A percentile compares a stretch with the other conserved stretches of the same genome.
phyloP scores from a whole-genome alignment of 2,888 invertebrate genomes.

The Chaitophorus viminalis region DNA sequence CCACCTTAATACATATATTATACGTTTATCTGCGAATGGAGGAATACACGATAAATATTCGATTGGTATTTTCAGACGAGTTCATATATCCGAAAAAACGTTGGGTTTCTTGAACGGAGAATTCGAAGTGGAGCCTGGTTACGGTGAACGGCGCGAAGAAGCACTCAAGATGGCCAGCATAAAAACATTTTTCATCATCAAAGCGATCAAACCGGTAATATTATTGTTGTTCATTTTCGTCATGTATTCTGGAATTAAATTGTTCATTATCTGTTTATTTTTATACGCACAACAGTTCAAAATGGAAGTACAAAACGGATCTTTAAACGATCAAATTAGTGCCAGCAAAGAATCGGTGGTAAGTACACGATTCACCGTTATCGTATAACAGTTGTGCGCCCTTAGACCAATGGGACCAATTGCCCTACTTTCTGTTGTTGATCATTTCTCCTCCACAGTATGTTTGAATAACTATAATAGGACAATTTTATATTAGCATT shows the following conservation, averaged over 20 bases:
- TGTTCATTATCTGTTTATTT: background rate
- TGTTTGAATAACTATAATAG: too few species aligned
- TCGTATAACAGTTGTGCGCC: too few species aligned
- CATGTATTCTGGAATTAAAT: background rate
- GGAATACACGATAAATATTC: background rate
- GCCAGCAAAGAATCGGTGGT: conserved; percentile 50
- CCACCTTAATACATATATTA: too few species aligned
- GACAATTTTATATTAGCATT: too few species aligned
- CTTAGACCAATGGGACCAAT: too few species aligned
- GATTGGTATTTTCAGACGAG: conserved; percentile 74
- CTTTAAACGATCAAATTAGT: conserved; percentile 42
- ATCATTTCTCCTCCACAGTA: too few species aligned
- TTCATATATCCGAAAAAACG: conserved; percentile 93
- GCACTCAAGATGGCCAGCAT: conserved; percentile 86
- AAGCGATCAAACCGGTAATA: conserved; percentile 79
- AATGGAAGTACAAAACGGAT: conserved; percentile 42
- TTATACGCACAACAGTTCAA: conserved; percentile 15
- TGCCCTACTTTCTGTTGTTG: too few species aligned
- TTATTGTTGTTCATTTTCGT: background rate
- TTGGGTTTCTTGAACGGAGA: conserved; percentile 86
- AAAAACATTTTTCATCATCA: conserved; percentile 90
- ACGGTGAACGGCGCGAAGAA: conserved; percentile 92
- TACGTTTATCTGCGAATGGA: background rate
- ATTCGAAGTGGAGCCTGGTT: conserved; percentile 92
- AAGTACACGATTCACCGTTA: background rate